These are phyloP conservation scores for Drosophila sp. DNA, from an alignment of 1,140 invertebrate genomes.

Conservation along the genomic window DNA sequence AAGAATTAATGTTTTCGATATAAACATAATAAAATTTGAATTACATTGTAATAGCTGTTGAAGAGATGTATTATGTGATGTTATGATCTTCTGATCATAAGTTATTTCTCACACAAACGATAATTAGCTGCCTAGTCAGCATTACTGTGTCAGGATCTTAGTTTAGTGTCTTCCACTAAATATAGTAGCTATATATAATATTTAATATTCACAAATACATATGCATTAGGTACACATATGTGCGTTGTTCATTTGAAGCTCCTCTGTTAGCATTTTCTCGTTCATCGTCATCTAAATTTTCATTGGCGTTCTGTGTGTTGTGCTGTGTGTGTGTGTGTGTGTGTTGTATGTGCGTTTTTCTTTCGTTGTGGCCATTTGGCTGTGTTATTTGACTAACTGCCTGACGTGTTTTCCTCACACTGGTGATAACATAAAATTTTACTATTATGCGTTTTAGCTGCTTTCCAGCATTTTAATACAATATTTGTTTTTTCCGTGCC, in stretches of 20 bases:
- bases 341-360: slow-evolving; percentile 33
- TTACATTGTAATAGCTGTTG: neutral
- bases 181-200: slow-evolving; percentile 16
- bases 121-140: slow-evolving; percentile 5
- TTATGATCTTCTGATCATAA: no score
- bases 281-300: slow-evolving; percentile 70
- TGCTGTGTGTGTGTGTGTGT: slow-evolving; percentile 34
- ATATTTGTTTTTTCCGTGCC: slow-evolving; percentile 72
- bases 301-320: slow-evolving; percentile 64
- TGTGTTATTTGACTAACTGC: slow-evolving; percentile 80
- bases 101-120: no score
- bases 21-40: no score
- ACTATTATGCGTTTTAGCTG: slow-evolving; percentile 84
- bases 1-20: neutral
- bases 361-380: slow-evolving; percentile 49
- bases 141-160: neutral
- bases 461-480: slow-evolving; percentile 84
- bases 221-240: neutral
- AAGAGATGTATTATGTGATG: no score
- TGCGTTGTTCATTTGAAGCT: slow-evolving; percentile 14
- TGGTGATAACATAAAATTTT: slow-evolving; percentile 84
- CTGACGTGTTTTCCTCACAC: slow-evolving; percentile 83
- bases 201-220: slow-evolving; percentile 1
- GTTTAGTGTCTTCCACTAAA: slow-evolving; percentile 3
- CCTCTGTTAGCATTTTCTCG: slow-evolving; percentile 35